Percentiles rank a stretch among this genome's conserved stretches.
phyloP scores from a whole-genome alignment of 2,113 vertebrate genomes.

The Tachysurus fulvidraco region DNA sequence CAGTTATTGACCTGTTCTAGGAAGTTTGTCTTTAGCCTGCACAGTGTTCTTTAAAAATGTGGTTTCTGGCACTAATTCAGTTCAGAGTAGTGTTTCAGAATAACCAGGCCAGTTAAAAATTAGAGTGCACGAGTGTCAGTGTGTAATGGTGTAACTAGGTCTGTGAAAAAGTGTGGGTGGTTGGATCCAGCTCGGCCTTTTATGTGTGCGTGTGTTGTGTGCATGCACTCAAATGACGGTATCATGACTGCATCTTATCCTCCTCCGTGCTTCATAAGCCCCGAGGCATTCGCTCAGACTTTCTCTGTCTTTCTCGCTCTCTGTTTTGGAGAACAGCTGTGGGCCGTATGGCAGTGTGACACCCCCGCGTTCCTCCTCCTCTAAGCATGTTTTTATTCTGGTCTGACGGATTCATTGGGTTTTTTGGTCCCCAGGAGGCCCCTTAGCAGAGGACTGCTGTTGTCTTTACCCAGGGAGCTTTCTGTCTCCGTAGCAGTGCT shows the following conservation, averaged over 20 bases:
- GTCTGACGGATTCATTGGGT: conserved; percentile 51
- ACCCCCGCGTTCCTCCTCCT: conserved; percentile 52
- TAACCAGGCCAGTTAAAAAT: conserved; percentile 31
- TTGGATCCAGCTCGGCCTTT: conserved; percentile 10
- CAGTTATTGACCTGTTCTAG: conserved; percentile 12
- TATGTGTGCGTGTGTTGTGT: conserved; percentile 14
- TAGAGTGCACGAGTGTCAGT: conserved; percentile 24
- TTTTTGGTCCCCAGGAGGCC: conserved; percentile 50
- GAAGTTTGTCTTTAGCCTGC: conserved; percentile 22
- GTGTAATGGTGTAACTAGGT: conserved; percentile 35
- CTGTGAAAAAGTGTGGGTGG: conserved; percentile 33
- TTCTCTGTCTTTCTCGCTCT: neutral
- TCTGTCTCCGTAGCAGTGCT: conserved; percentile 40
- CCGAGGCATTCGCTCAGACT: conserved; percentile 31
- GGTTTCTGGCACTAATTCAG: conserved; percentile 7
- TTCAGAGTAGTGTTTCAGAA: conserved; percentile 11
- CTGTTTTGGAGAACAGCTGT: conserved; percentile 56
- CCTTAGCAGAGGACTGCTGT: conserved; percentile 46
- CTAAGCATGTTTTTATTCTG: conserved; percentile 51
- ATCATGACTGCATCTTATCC: conserved; percentile 44
- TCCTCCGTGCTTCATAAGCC: conserved; percentile 43
- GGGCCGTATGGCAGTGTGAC: conserved; percentile 55
- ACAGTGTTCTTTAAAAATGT: neutral
- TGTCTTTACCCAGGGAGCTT: conserved; percentile 48
- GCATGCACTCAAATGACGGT: conserved; percentile 32